Evolutionary conservation across 2,888 invertebrate genomes (phyloP).

Genomic region (Deladenus siricidicola): DNA sequence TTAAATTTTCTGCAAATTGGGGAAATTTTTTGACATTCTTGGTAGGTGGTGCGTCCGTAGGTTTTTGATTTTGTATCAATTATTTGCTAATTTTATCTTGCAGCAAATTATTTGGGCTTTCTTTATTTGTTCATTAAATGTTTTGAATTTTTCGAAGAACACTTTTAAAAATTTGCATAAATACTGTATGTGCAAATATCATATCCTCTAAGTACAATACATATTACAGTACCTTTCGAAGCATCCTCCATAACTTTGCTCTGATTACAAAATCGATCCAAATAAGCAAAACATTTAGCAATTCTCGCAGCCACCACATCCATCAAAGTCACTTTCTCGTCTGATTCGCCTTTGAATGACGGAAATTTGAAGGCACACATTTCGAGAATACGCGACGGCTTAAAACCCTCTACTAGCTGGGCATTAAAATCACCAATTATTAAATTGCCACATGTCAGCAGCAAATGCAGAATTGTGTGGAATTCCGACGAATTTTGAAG

Average conservation of each 20-base stretch:
- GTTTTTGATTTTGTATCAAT: too few relatives aligned
- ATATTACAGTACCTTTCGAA: slow-evolving; percentile 18
- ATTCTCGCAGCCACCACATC: slow-evolving; percentile 16
- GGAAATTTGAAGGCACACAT: slow-evolving; percentile 20
- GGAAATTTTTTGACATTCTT: too few relatives aligned
- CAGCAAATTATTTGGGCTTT: too few relatives aligned
- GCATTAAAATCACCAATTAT: slow-evolving; percentile 33
- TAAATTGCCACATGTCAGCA: slow-evolving; percentile 22
- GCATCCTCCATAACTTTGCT: slow-evolving; percentile 13
- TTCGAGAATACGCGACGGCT: slow-evolving; percentile 25
- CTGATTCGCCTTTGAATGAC: not conserved
- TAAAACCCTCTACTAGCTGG: slow-evolving; percentile 34
- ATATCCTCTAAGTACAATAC: too few relatives aligned
- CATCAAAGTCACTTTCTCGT: slow-evolving; percentile 5
- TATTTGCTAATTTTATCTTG: too few relatives aligned
- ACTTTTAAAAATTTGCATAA: too few relatives aligned
- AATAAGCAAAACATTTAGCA: slow-evolving; percentile 11
- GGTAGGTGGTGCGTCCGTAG: too few relatives aligned
- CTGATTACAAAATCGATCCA: slow-evolving; percentile 9
- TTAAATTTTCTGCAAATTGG: too few relatives aligned
- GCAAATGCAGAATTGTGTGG: slow-evolving; percentile 24
- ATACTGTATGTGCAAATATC: too few relatives aligned
- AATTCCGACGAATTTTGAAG: slow-evolving; percentile 26
- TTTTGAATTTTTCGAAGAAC: too few relatives aligned
- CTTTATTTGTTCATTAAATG: too few relatives aligned